Base-by-base conservation (phyloP, 2,797 vertebrate species). In the Notolabrus celidotus region DNA sequence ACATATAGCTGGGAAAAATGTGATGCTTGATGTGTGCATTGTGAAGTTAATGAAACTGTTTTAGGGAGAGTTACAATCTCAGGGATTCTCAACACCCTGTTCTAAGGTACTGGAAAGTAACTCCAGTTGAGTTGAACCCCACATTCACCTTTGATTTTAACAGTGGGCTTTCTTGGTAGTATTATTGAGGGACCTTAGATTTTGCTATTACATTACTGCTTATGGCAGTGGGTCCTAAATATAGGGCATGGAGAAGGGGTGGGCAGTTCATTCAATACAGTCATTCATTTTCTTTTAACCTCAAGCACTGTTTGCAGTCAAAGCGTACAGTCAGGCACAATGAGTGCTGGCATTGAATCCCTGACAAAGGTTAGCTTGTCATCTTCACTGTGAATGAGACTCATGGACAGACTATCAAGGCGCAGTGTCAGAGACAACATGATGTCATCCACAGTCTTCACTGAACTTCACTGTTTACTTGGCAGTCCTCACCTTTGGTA, bases 241-340 rank as follows among this genome's bases (percentile, higher is more conserved):
- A 19, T 20, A n/a, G 19, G 19, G 15, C 38, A 22, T 15, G 9
- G n/a, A 7, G 11, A 7, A 15, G 2, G 19, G 19, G 17, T 4
- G 42, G 7, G 16, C 22, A 14, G 17, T 2, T 4, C 33, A 46
- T 46, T 23, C 50, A n/a, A 39, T 36, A 9, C 23, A 29, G 58
- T 43, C 16, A 56, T 42, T 38, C 25, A 49, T 65, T 43, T 15
- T 16, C 16, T 46, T 11, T 69, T 73, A 34, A 56, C 34, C 46
- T 29, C 12, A 0, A 60, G 10, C 50, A 20, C 25, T 22, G 27
- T 74, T 56, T 64, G 54, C 11, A 49, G 49, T 43, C 29, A 65
- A 51, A 45, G 46, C 52, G 43, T 39, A 3, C 43, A 54, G 10
- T 49, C 55, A 43, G 34, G 22, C 33, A 53, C 41, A 39, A 47